These are phyloP conservation scores for Papilio helenus DNA, from an alignment of 1,140 invertebrate genomes.

Conservation along the genomic window DNA sequence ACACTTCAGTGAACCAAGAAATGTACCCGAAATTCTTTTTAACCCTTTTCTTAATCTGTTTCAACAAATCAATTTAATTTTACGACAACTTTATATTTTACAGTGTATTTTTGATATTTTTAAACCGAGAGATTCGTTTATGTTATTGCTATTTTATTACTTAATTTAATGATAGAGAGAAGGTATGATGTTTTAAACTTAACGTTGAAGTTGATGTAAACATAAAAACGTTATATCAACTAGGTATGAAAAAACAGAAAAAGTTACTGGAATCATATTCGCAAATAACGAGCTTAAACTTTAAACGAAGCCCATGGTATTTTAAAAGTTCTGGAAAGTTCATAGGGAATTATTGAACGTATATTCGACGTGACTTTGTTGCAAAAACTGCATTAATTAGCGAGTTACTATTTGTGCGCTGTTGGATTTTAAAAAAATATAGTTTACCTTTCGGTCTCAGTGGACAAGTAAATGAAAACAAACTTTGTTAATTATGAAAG, in stretches of 20 bases:
- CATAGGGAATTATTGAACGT: constrained; percentile 22
- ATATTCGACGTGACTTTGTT: background rate
- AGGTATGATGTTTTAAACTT: too few species aligned
- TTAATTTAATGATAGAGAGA: background rate
- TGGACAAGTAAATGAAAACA: background rate
- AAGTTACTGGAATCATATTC: background rate
- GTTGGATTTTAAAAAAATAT: constrained; percentile 1
- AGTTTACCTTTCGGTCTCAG: background rate
- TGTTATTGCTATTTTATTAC: background rate
- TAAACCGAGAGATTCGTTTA: background rate
- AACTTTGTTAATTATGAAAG: constrained; percentile 1
- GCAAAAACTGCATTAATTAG: constrained; percentile 31
- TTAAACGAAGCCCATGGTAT: constrained; percentile 11
- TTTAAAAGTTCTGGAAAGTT: constrained; percentile 28
- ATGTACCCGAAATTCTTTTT: constrained; percentile 43
- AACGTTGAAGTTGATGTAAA: too few species aligned
- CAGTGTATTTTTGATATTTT: background rate
- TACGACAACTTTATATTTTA: constrained; percentile 5
- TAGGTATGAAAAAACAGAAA: background rate
- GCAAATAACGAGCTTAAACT: constrained; percentile 39
- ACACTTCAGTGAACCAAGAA: constrained; percentile 62
- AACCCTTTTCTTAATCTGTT: background rate
- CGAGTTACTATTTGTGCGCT: constrained; percentile 12
- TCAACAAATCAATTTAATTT: constrained; percentile 20
- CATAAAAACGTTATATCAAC: background rate